Evolutionary conservation across 2,113 vertebrate species (phyloP).

Genomic region (Oncorhynchus tshawytscha): DNA sequence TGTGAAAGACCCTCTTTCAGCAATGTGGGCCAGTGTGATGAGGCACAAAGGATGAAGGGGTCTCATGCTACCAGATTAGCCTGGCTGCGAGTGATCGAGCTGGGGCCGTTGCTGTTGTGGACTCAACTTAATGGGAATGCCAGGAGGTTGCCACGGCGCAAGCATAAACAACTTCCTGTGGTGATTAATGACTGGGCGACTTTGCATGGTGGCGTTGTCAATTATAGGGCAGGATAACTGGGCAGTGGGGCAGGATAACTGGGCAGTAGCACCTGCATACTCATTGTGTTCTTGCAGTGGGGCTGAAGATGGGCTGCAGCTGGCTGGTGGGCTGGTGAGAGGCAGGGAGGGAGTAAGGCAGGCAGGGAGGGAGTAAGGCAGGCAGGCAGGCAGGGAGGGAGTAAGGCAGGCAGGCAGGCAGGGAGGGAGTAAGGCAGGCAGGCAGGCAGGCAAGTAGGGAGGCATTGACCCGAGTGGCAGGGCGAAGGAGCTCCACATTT

Average conservation of each 20-base stretch:
- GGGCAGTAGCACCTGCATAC: no score
- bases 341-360: conserved; percentile 10
- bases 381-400: no score
- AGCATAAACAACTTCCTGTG: background rate
- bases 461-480: background rate
- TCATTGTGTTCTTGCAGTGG: no score
- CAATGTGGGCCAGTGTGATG: no score
- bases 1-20: no score
- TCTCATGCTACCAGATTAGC: no score
- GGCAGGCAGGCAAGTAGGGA: background rate
- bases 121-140: conserved; percentile 34
- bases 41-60: no score
- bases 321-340: background rate
- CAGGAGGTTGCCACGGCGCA: no score
- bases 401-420: background rate
- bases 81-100: no score
- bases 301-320: no score
- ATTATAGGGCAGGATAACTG: conserved; percentile 25
- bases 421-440: background rate
- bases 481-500: background rate
- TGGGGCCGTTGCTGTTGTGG: background rate
- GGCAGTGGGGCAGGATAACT: background rate
- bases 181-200: conserved; percentile 30
- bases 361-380: no score
- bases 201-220: conserved; percentile 44